Evolutionary conservation across 1,140 invertebrate genomes (phyloP).

Genomic region (Hycleus phaleratus): DNA sequence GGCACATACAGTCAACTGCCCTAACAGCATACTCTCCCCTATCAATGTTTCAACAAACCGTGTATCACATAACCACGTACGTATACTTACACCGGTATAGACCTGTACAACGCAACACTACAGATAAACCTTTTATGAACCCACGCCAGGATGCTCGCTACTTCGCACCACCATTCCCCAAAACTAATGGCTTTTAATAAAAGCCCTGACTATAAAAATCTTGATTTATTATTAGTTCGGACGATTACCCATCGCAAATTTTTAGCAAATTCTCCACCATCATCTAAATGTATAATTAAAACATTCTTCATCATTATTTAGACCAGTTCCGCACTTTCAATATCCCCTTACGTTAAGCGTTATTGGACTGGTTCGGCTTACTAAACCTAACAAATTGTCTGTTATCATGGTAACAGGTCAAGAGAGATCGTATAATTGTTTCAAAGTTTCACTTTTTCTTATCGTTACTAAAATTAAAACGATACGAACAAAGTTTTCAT

Average conservation of each 20-base stretch:
- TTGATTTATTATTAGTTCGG: constrained; percentile 40
- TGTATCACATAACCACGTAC: constrained; percentile 13
- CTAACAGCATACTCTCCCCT: constrained; percentile 4
- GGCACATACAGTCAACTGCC: not conserved
- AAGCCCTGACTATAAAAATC: constrained; percentile 41
- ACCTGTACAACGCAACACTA: constrained; percentile 6
- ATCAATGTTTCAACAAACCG: constrained; percentile 19
- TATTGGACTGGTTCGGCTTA: no score
- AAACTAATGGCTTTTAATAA: constrained; percentile 42
- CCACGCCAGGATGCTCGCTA: constrained; percentile 8
- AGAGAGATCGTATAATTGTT: constrained; percentile 12
- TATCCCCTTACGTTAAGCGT: no score
- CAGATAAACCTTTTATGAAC: constrained; percentile 5
- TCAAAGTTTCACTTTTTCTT: constrained; percentile 8
- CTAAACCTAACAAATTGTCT: constrained; percentile 12
- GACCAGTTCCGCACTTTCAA: not conserved
- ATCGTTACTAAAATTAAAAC: not conserved
- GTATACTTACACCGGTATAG: constrained; percentile 7
- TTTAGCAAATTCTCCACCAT: constrained; percentile 34
- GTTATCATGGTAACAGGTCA: constrained; percentile 5
- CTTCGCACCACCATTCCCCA: constrained; percentile 24
- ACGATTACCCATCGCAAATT: constrained; percentile 37
- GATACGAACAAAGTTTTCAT: constrained; percentile 5
- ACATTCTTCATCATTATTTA: constrained; percentile 38
- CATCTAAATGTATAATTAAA: constrained; percentile 39